Conservation (phyloP, 1,140 invertebrate genomes). For the Lordiphosa clarofinis region DNA sequence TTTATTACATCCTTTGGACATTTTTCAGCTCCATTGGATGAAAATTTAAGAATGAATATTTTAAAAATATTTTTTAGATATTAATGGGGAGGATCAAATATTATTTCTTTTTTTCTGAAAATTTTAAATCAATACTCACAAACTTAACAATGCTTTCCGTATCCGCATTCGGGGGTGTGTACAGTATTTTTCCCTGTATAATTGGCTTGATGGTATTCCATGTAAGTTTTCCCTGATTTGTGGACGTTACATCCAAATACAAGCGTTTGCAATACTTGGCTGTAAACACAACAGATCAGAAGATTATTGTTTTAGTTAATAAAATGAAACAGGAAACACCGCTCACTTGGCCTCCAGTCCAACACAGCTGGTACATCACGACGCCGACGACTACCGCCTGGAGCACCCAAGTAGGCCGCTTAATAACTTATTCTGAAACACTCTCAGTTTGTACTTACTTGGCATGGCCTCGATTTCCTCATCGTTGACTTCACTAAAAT, state of each 20-base stretch:
- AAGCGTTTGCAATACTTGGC: slow-evolving; percentile 83
- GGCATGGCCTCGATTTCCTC: slow-evolving; percentile 82
- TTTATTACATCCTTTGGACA: too few relatives aligned
- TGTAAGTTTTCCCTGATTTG: slow-evolving; percentile 84
- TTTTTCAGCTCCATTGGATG: too few relatives aligned
- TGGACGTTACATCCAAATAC: slow-evolving; percentile 82
- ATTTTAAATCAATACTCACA: too few relatives aligned
- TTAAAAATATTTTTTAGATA: too few relatives aligned
- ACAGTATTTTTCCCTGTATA: slow-evolving; percentile 84
- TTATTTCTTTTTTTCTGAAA: too few relatives aligned
- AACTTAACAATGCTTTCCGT: slow-evolving; percentile 81
- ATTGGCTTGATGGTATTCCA: slow-evolving; percentile 85
- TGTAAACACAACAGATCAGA: slow-evolving; percentile 42
- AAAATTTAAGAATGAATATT: too few relatives aligned
- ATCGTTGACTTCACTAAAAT: slow-evolving; percentile 79
- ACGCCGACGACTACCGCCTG: slow-evolving; percentile 26
- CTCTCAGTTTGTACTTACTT: slow-evolving; percentile 79
- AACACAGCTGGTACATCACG: slow-evolving; percentile 1
- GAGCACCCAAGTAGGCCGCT: slow-evolving; percentile 15
- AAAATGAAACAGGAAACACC: neutral
- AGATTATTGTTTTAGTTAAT: neutral
- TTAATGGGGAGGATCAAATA: too few relatives aligned
- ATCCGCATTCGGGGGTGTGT: slow-evolving; percentile 81
- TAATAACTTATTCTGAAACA: neutral
- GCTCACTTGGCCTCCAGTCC: slow-evolving; percentile 48